Conservation (phyloP, 2,113 vertebrate genomes). For the Oophaga pumilio region DNA sequence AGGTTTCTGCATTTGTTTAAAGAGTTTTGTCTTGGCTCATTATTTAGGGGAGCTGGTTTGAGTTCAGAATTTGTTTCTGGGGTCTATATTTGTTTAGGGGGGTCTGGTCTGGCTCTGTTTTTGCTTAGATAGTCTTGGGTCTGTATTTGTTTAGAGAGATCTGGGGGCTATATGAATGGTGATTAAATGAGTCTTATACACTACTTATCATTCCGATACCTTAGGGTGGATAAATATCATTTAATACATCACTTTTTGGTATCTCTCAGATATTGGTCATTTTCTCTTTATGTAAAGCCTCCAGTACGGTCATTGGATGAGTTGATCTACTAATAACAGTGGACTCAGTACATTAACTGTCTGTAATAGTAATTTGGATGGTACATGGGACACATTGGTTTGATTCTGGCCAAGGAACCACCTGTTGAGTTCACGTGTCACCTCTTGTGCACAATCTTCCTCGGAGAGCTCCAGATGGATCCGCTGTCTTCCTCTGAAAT, state of each 20-base stretch:
- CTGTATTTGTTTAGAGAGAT: background rate
- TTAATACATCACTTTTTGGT: too few relatives aligned
- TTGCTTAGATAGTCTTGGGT: too few relatives aligned
- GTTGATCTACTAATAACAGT: too few relatives aligned
- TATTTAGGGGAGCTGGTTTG: background rate
- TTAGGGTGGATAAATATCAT: too few relatives aligned
- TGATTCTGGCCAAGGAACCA: background rate
- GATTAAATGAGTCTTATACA: background rate
- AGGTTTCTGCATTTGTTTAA: background rate
- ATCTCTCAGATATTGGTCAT: background rate
- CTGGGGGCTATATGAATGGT: background rate
- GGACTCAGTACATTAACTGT: background rate
- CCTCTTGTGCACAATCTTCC: background rate
- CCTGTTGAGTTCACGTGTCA: background rate
- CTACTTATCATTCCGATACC: too few relatives aligned
- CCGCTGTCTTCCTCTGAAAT: background rate
- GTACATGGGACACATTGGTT: background rate
- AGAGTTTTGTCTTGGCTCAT: background rate
- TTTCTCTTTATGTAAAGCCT: background rate
- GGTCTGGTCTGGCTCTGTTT: background rate
- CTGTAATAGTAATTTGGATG: background rate
- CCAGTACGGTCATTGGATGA: too few relatives aligned
- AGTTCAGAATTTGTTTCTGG: background rate
- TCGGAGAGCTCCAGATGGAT: conserved; percentile 8
- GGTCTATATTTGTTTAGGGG: background rate